These are phyloP conservation scores for Anableps anableps DNA, from an alignment of 2,797 vertebrate species.

Conservation along the genomic window DNA sequence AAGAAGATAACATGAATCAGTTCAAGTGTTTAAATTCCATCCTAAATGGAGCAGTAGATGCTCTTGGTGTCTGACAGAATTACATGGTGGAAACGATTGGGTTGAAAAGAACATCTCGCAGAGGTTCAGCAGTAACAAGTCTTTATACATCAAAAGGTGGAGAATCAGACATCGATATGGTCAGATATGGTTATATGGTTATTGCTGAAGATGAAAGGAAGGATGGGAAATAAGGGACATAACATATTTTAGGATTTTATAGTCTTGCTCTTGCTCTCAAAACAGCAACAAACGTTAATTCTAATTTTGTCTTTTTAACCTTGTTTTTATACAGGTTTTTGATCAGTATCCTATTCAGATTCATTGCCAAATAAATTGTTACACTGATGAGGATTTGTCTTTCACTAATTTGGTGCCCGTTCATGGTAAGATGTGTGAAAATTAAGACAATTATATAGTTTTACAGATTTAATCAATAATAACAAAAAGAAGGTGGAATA, in stretches of 20 bases:
- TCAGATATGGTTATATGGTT: background rate
- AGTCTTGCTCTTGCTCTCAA: background rate
- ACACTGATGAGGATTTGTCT: background rate
- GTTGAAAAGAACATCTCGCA: background rate
- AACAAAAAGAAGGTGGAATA: background rate
- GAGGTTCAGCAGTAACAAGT: background rate
- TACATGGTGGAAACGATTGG: background rate
- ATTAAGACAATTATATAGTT: background rate
- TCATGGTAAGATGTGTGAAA: background rate
- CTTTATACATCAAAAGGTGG: background rate
- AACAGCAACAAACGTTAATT: background rate
- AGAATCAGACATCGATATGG: background rate
- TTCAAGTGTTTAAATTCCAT: background rate
- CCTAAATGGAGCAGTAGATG: background rate
- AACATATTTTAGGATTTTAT: background rate
- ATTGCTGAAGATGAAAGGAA: background rate
- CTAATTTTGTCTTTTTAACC: background rate
- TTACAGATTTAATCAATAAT: background rate
- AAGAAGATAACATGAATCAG: background rate
- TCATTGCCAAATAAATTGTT: background rate
- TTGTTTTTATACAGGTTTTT: background rate
- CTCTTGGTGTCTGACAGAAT: background rate
- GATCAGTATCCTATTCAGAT: background rate
- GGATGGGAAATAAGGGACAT: background rate
- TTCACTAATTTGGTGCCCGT: background rate